phyloP scores from a whole-genome alignment of 1,140 invertebrate genomes.

The Aphidius ervi region DNA sequence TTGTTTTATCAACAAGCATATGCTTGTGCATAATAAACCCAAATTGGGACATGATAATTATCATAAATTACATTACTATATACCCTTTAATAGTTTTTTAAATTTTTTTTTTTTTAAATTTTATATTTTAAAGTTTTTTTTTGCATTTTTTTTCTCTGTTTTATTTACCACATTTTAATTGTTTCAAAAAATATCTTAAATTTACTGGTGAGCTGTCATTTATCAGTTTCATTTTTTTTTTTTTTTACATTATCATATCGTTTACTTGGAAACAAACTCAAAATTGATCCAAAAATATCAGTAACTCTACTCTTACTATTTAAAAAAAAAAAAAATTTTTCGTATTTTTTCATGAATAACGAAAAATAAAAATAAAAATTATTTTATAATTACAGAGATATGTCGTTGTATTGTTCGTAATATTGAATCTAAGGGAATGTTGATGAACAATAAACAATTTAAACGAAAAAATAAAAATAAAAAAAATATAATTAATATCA shows the following conservation, averaged over 20 bases:
- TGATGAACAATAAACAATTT: conserved; percentile 4
- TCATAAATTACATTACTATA: too few relatives aligned
- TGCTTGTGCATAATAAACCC: too few relatives aligned
- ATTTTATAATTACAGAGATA: conserved; percentile 11
- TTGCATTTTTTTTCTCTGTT: conserved; percentile 2
- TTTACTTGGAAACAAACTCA: not conserved
- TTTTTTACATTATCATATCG: not conserved
- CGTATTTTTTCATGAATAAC: not conserved
- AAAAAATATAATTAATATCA: conserved; percentile 2
- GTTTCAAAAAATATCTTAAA: conserved; percentile 13
- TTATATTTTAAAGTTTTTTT: not conserved
- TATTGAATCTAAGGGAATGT: conserved; percentile 16
- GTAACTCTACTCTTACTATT: not conserved
- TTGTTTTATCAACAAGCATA: too few relatives aligned
- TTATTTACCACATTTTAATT: conserved; percentile 1
- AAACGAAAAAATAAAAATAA: not conserved
- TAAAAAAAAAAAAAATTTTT: too few relatives aligned
- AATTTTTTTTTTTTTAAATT: too few relatives aligned
- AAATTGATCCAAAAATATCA: not conserved
- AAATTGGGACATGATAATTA: too few relatives aligned
- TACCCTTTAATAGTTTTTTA: too few relatives aligned
- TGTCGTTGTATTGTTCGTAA: conserved; percentile 21
- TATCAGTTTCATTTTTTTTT: not conserved
- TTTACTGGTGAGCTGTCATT: conserved; percentile 10
- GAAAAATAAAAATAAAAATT: conserved; percentile 9